These are phyloP conservation scores for Strix aluco DNA, from an alignment of 2,113 vertebrate species.

Conservation along the genomic window DNA sequence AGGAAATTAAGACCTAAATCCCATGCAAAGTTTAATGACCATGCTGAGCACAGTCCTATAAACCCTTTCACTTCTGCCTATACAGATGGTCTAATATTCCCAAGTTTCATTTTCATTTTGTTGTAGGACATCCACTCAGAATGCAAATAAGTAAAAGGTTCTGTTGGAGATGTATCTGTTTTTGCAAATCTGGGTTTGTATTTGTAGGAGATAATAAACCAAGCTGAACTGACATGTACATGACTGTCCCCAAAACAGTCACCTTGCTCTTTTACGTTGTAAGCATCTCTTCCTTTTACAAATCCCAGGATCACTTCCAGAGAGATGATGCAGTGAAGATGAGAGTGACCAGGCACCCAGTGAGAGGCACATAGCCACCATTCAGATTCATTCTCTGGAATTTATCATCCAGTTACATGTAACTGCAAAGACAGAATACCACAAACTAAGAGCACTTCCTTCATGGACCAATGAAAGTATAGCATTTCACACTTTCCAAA, in stretches of 20 bases:
- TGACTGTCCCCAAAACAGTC: rapidly evolving
- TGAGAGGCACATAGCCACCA: not conserved
- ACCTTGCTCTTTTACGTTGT: not conserved
- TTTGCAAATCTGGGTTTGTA: not conserved
- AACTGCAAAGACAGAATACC: not conserved
- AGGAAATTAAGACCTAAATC: not conserved
- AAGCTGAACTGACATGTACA: not conserved
- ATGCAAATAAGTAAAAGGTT: not conserved
- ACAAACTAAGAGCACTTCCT: not conserved
- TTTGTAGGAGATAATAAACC: not conserved
- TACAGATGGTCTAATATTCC: not conserved
- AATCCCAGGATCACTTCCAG: not conserved
- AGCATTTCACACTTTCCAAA: not conserved
- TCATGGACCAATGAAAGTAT: not conserved
- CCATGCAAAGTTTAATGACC: not conserved
- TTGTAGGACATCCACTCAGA: not conserved
- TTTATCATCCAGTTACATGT: not conserved
- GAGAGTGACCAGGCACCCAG: not conserved
- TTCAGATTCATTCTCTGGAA: not conserved
- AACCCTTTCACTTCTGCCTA: not conserved
- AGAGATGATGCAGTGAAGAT: not conserved
- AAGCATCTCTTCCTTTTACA: not conserved
- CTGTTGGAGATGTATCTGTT: not conserved
- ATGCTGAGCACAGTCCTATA: not conserved
- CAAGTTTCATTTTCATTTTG: not conserved